Conservation (phyloP, 2,113 vertebrate genomes). For the Prietella phreatophila region DNA sequence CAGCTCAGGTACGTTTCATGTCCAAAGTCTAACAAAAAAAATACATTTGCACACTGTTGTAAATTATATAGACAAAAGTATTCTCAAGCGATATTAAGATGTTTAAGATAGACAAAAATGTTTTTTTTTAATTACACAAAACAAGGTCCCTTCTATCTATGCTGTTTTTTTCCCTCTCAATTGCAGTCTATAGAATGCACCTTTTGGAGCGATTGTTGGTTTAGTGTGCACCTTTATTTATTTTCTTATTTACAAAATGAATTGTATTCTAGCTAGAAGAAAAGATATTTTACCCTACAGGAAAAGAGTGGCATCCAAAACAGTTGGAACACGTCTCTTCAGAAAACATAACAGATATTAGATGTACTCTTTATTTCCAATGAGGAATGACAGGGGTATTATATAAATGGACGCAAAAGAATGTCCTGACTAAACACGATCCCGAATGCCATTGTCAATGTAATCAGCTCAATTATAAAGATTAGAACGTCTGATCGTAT, state of each 20-base stretch:
- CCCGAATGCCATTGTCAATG: constrained; percentile 1
- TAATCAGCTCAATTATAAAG: constrained; percentile 5
- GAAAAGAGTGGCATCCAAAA: not conserved
- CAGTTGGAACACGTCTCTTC: not conserved
- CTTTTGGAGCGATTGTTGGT: too few species aligned
- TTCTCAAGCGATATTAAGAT: not conserved
- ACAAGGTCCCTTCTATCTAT: not conserved
- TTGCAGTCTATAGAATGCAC: too few species aligned
- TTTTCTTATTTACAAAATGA: not conserved
- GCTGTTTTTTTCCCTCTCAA: too few species aligned
- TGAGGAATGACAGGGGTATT: not conserved
- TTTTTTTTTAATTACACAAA: too few species aligned
- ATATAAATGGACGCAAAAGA: not conserved
- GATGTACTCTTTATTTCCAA: not conserved
- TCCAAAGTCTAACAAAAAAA: not conserved
- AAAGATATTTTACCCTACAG: not conserved
- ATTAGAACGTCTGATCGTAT: constrained; percentile 5
- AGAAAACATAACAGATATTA: not conserved
- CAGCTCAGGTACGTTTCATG: constrained; percentile 80
- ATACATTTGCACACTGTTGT: too few species aligned
- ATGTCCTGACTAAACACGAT: constrained; percentile 19
- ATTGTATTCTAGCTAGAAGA: too few species aligned
- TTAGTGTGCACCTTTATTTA: not conserved
- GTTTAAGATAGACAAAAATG: too few species aligned
- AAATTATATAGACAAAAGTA: not conserved